Evolutionary conservation across 2,888 invertebrate genomes (phyloP), one percentile per base, ranked within the genome.

Genomic region (Scaptodrosophila latifasciaeformis): DNA sequence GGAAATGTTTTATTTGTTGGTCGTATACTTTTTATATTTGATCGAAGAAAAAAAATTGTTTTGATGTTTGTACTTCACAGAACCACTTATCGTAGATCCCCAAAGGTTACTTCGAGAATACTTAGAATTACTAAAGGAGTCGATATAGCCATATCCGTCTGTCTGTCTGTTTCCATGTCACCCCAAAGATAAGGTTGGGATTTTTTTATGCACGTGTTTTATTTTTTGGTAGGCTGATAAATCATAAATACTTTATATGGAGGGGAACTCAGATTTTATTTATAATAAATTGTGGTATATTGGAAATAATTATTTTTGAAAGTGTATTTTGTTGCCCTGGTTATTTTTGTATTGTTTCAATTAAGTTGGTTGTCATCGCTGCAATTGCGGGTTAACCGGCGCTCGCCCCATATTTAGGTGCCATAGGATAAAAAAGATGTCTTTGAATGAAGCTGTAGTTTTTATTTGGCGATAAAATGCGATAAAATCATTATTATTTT

Each of bases 221-320:
- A 27, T 52, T 49, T 40, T 39, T 43, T 21, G 12, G 21, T 39
- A 7, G 17, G 47, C 62, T 56, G 64, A 76, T 76, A 76, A 76
- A 76, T 76, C 75, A 81, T 76, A 76, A 81, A 81, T 78, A 78
- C 62, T 65, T 64, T 64, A 54, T 62, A 54, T 65, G 62, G 50
- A 40, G 57, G 57, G 50, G 54, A 50, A 77, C 78, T 80, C 80
- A 78, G 79, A 81, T 75, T 78, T 81, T 65, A 75, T 81, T 78
- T 81, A 72, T 67, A 77, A 79, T 75, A 71, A 76, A 78, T 75
- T 81, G 72, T 79, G 81, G 79, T 77, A 81, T 79, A 78, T 77
- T 77, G 81, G 81, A 81, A 77, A 77, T 77, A 81, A 81, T 81
- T 76, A 79, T 81, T 81, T 65, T 43, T 47, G 48, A n/a, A n/a